These are phyloP conservation scores for Danaus chrysippus DNA, from an alignment of 2,888 invertebrate genomes.

Conservation along the genomic window DNA sequence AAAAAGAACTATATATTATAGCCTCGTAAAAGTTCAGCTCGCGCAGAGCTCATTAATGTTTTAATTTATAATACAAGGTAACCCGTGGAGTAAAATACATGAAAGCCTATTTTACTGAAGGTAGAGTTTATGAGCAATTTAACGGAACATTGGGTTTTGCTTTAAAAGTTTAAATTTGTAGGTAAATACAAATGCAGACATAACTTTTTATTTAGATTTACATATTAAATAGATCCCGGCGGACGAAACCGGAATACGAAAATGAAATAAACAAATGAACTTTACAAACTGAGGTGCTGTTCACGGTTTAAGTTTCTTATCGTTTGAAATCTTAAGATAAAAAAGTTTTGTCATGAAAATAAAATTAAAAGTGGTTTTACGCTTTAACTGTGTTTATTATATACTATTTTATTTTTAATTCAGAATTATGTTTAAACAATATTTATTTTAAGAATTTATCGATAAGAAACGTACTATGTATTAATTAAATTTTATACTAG, in stretches of 20 bases:
- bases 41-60: conserved; percentile 18
- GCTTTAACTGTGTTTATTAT: background rate
- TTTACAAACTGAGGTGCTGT: conserved; percentile 10
- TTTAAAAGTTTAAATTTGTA: conserved; percentile 29
- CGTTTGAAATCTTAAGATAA: background rate
- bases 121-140: conserved; percentile 31
- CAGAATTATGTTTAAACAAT: background rate
- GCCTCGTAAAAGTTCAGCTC: conserved; percentile 4
- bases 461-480: background rate
- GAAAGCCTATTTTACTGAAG: conserved; percentile 26
- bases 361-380: background rate
- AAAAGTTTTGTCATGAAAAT: conserved; percentile 8
- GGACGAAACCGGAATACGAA: conserved; percentile 20
- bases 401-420: background rate
- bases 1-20: background rate
- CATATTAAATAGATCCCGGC: conserved; percentile 30
- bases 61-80: conserved; percentile 26
- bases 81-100: conserved; percentile 22
- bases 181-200: conserved; percentile 28
- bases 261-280: conserved; percentile 19
- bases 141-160: conserved; percentile 29
- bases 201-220: conserved; percentile 30
- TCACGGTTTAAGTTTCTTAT: conserved; percentile 14
- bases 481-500: background rate
- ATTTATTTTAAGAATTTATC: too few species aligned